Evolutionary conservation across 2,113 vertebrate species (phyloP).

Genomic region (Xiphorhynchus elegans): DNA sequence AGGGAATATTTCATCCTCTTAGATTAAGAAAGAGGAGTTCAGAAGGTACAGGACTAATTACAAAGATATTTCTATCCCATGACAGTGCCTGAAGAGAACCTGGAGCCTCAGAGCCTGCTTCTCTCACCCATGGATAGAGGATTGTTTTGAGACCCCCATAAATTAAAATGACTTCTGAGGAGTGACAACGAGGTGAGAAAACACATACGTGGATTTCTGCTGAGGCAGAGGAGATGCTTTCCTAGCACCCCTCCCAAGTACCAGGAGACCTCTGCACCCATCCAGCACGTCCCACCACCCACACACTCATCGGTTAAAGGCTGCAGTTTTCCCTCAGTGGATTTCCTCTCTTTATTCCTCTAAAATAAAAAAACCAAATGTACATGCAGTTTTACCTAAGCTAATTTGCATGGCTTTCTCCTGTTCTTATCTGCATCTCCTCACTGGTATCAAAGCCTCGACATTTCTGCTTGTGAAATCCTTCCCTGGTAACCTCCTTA

Average conservation of each 20-base stretch:
- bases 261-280: not conserved
- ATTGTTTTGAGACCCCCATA: not conserved
- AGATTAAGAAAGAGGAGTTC: not conserved
- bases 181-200: not conserved
- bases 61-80: not conserved
- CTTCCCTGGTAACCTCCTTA: conserved; percentile 37
- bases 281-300: not conserved
- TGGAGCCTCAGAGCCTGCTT: not conserved
- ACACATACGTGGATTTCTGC: not conserved
- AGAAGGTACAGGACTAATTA: not conserved
- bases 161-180: not conserved
- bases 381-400: not conserved
- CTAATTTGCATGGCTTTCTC: conserved; percentile 23
- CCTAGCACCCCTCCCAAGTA: not conserved
- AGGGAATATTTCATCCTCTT: not conserved
- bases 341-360: not conserved
- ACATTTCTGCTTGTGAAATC: conserved; percentile 39
- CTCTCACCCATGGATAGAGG: not conserved
- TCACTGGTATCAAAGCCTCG: conserved; percentile 11
- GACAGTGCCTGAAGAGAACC: not conserved
- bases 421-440: conserved; percentile 25
- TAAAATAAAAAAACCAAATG: not conserved
- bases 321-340: not conserved
- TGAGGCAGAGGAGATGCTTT: not conserved
- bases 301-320: not conserved